Conservation (phyloP, 2,113 vertebrate genomes). For the Cichladusa arquata region DNA sequence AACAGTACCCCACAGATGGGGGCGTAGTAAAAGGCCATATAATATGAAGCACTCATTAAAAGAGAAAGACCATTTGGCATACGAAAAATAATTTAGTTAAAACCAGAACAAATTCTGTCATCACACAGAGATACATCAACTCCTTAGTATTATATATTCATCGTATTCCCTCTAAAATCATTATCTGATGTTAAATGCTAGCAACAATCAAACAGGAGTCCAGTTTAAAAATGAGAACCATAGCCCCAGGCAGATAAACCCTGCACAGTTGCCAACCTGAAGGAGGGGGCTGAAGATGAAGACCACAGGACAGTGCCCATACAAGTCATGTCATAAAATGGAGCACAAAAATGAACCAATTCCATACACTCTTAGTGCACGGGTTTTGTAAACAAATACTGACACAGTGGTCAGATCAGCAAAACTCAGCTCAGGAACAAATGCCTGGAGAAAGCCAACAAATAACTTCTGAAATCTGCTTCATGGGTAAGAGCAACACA, state of each 20-base stretch:
- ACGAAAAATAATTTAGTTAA: neutral
- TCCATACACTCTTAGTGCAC: neutral
- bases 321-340: neutral
- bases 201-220: neutral
- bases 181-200: neutral
- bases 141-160: neutral
- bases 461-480: neutral
- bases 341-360: neutral
- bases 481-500: neutral
- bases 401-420: neutral
- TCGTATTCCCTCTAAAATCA: neutral
- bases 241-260: neutral
- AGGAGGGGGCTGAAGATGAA: rapidly evolving
- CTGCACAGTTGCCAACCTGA: neutral
- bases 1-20: neutral
- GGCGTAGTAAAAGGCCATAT: neutral
- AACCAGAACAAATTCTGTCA: neutral
- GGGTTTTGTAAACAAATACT: neutral
- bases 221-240: neutral
- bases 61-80: neutral
- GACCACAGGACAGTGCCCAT: neutral
- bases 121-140: neutral
- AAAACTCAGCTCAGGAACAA: neutral
- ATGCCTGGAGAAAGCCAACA: neutral
- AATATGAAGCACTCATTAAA: neutral